Percentiles rank a stretch among this genome's conserved stretches.
phyloP scores from a whole-genome alignment of 2,113 vertebrate species.

The Tringa solitaria region DNA sequence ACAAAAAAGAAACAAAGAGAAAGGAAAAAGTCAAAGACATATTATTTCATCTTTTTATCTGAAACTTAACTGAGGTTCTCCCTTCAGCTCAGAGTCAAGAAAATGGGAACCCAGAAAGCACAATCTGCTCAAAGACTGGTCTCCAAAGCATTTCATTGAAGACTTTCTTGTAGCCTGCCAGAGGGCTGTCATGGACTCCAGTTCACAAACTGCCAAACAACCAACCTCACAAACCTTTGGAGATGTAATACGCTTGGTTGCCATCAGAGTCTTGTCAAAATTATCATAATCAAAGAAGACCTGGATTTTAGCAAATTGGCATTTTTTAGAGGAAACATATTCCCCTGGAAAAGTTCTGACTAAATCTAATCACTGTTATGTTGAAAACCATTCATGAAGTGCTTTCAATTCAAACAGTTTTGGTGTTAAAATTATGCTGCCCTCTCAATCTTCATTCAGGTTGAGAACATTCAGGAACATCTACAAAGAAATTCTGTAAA shows the following conservation, averaged over 20 bases:
- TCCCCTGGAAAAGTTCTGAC: not conserved
- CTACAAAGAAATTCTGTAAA: not conserved
- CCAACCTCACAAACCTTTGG: not conserved
- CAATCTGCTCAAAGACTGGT: not conserved
- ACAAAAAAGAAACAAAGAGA: not conserved
- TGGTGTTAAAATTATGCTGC: not conserved
- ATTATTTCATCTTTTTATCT: not conserved
- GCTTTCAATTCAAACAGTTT: not conserved
- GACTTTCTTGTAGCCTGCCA: not conserved
- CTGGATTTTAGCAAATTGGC: not conserved
- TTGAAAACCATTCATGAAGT: not conserved
- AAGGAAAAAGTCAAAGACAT: not conserved
- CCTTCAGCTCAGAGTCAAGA: not conserved
- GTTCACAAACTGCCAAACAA: not conserved
- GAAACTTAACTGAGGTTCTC: not conserved
- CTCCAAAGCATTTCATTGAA: not conserved
- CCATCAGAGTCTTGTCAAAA: not conserved
- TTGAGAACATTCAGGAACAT: not conserved
- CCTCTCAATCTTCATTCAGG: not conserved
- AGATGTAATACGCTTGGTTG: not conserved
- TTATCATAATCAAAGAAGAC: fast-evolving
- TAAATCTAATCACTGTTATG: not conserved
- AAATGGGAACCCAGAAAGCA: not conserved
- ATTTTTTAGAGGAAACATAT: not conserved
- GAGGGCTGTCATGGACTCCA: not conserved